Conservation (phyloP, 1,140 invertebrate species). For the Procambarus virginalis region DNA sequence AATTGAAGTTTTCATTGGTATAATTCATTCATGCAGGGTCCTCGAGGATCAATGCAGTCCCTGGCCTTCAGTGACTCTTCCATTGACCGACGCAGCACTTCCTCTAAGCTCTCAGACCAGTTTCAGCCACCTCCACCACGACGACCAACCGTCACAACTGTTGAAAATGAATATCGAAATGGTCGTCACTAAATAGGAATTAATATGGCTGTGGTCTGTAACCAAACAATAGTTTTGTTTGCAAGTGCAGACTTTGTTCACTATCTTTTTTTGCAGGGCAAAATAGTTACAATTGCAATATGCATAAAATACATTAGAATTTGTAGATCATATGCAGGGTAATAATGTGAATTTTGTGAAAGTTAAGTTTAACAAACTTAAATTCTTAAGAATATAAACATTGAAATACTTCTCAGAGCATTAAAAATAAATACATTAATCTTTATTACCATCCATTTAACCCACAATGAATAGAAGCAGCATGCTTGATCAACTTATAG, state of each 20-base stretch:
- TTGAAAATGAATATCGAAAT: conserved; percentile 65
- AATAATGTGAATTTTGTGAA: too few species aligned
- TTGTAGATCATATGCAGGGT: too few species aligned
- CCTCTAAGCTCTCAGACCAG: conserved; percentile 54
- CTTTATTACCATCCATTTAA: neutral
- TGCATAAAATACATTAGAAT: conserved; percentile 18
- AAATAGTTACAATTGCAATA: neutral
- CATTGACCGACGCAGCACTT: conserved; percentile 59
- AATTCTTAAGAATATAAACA: neutral
- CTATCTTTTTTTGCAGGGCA: neutral
- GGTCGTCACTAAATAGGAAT: conserved; percentile 39
- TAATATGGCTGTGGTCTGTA: neutral
- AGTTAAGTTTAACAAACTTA: neutral
- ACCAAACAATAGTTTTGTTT: neutral
- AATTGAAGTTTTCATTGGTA: neutral
- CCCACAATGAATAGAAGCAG: neutral
- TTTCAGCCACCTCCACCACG: conserved; percentile 54
- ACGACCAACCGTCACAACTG: conserved; percentile 64
- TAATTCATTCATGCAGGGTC: conserved; percentile 15
- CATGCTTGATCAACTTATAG: neutral
- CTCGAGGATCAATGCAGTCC: conserved; percentile 68
- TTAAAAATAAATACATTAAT: neutral
- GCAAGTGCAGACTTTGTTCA: neutral
- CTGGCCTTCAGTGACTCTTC: conserved; percentile 69
- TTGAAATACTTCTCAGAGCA: neutral